Percentiles rank a stretch among this genome's conserved stretches.
Conservation (phyloP, 2,797 vertebrate genomes). For the Gobionotothen gibberifrons region DNA sequence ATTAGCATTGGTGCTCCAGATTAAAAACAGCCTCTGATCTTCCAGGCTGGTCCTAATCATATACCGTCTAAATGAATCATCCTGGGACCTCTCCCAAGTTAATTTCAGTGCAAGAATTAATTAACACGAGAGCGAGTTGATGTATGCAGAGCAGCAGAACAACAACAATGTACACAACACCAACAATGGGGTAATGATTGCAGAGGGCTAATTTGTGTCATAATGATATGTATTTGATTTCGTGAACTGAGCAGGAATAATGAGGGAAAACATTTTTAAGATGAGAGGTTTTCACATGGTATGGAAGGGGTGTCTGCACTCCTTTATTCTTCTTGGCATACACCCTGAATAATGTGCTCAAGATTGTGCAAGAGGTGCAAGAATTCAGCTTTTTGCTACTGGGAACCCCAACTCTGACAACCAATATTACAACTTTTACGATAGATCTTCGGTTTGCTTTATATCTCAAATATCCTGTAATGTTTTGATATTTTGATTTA, state of each 20-base stretch:
- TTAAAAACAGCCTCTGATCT: conserved; percentile 79
- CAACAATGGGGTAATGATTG: conserved; percentile 64
- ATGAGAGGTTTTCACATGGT: conserved; percentile 34
- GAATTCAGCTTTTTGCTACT: background rate
- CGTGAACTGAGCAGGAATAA: conserved; percentile 55
- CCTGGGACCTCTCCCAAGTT: conserved; percentile 73
- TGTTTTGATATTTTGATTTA: too few relatives aligned
- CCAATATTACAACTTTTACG: background rate
- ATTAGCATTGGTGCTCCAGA: conserved; percentile 69
- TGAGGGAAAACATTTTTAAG: conserved; percentile 46
- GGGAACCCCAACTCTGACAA: background rate
- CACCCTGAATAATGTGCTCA: conserved; percentile 21
- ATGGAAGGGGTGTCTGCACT: conserved; percentile 4
- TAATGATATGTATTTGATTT: conserved; percentile 65
- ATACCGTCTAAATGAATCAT: conserved; percentile 74
- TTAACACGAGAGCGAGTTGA: conserved; percentile 63
- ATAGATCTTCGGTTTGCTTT: too few relatives aligned
- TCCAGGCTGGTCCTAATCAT: conserved; percentile 75
- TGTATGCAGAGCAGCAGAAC: conserved; percentile 53
- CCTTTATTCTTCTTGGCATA: conserved; percentile 22
- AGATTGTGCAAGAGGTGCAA: background rate
- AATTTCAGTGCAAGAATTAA: conserved; percentile 71
- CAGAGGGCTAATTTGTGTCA: conserved; percentile 62
- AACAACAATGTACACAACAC: conserved; percentile 75
- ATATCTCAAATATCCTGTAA: too few relatives aligned